Conservation (phyloP, 2,888 invertebrate genomes). For the Perizoma flavofasciatum region DNA sequence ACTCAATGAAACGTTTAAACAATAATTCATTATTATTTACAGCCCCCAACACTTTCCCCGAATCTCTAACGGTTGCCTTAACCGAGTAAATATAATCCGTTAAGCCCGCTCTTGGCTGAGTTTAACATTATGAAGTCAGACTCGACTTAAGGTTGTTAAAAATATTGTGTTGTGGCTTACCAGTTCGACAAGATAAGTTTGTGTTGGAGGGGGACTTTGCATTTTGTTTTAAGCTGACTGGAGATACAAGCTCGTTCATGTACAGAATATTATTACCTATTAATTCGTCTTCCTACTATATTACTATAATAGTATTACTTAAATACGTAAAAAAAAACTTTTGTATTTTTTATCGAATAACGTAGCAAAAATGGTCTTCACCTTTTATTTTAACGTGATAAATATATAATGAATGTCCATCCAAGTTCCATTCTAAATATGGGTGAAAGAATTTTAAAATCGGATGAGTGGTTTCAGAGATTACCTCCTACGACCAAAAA, state of each 20-base stretch:
- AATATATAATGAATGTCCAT: too few species aligned
- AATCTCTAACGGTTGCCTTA: slow-evolving; percentile 13
- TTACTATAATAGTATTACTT: too few species aligned
- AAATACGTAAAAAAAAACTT: too few species aligned
- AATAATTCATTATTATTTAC: slow-evolving; percentile 21
- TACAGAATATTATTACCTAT: background rate
- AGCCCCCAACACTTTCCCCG: slow-evolving; percentile 17
- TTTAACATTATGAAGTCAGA: slow-evolving; percentile 32
- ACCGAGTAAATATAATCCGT: slow-evolving; percentile 28
- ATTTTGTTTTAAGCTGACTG: background rate
- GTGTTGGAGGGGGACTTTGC: slow-evolving; percentile 1
- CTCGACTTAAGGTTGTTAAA: slow-evolving; percentile 31
- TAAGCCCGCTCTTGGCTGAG: slow-evolving; percentile 31
- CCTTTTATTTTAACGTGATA: too few species aligned
- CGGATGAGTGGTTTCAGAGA: too few species aligned
- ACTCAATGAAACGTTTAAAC: background rate
- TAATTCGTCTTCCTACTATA: background rate
- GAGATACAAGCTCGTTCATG: background rate
- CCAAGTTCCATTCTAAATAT: too few species aligned
- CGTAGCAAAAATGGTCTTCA: too few species aligned
- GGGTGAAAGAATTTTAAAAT: too few species aligned
- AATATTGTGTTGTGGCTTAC: slow-evolving; percentile 23
- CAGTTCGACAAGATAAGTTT: slow-evolving; percentile 7
- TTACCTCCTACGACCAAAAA: too few species aligned
- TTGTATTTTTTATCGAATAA: too few species aligned